phyloP scores from a whole-genome alignment of 2,797 vertebrate species.

The Pantherophis alleghaniensis region DNA sequence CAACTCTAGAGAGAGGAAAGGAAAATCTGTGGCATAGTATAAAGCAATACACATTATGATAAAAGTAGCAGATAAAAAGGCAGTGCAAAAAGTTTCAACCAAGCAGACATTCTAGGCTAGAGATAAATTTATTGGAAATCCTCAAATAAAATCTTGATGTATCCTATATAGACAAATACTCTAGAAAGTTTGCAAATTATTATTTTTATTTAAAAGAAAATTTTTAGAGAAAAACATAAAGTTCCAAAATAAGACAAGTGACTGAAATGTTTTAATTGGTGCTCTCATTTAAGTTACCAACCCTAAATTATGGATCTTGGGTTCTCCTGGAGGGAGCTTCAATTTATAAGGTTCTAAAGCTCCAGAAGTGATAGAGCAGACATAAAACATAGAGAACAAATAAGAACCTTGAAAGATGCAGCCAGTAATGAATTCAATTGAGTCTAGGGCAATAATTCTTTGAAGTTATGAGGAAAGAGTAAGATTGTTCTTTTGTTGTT shows the following conservation, averaged over 20 bases:
- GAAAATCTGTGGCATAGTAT: not conserved
- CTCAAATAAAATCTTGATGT: not conserved
- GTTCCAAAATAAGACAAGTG: not conserved
- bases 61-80: not conserved
- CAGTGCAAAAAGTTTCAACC: not conserved
- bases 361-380: not conserved
- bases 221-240: not conserved
- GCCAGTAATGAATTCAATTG: not conserved
- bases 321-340: not conserved
- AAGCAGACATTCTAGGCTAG: not conserved
- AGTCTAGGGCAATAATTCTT: not conserved
- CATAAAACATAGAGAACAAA: not conserved
- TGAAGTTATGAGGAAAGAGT: not conserved
- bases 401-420: not conserved
- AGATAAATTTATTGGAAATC: not conserved
- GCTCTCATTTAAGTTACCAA: not conserved
- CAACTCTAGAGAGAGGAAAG: not conserved
- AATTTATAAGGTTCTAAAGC: not conserved
- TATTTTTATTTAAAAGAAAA: not conserved
- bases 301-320: not conserved
- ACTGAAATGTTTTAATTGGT: not conserved
- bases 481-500: not conserved
- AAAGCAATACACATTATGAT: not conserved
- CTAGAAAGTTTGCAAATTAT: not conserved
- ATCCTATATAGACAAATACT: not conserved